Evolutionary conservation across 2,888 invertebrate genomes (phyloP).

Genomic region (Nineta flava): DNA sequence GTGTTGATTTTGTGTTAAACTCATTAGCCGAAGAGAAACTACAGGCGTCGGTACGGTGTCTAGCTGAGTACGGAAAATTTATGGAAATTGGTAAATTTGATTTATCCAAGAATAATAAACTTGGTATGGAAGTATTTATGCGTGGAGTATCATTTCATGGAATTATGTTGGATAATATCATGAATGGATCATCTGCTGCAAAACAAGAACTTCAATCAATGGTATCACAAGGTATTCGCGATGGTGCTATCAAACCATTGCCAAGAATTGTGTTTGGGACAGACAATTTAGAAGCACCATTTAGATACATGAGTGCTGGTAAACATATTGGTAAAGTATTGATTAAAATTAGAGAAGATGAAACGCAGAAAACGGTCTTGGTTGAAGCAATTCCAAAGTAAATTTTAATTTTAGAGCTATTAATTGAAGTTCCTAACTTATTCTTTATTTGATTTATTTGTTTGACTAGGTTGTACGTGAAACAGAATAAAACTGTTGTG

Average conservation of each 20-base stretch:
- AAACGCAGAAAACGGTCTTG: background rate
- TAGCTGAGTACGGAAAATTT: slow-evolving; percentile 32
- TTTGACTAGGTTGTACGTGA: background rate
- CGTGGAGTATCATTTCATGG: slow-evolving; percentile 63
- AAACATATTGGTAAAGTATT: slow-evolving; percentile 40
- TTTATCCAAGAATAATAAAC: slow-evolving; percentile 32
- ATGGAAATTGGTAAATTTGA: slow-evolving; percentile 51
- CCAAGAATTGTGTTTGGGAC: slow-evolving; percentile 29
- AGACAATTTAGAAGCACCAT: slow-evolving; percentile 32
- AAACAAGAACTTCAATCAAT: slow-evolving; percentile 19
- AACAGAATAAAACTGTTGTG: slow-evolving; percentile 20
- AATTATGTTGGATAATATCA: slow-evolving; percentile 68
- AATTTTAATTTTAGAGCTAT: no score
- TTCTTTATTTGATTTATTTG: no score
- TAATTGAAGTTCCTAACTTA: no score
- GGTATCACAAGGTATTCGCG: slow-evolving; percentile 22
- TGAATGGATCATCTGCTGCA: slow-evolving; percentile 34
- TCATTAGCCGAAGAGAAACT: slow-evolving; percentile 67
- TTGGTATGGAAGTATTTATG: slow-evolving; percentile 38
- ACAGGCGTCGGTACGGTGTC: slow-evolving; percentile 24
- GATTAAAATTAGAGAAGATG: background rate
- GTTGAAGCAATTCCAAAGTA: background rate
- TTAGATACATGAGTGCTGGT: slow-evolving; percentile 28
- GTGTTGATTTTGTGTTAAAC: slow-evolving; percentile 83
- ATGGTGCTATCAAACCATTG: slow-evolving; percentile 36